Conservation (phyloP, 2,797 vertebrate species). For the Phoebastria nigripes region DNA sequence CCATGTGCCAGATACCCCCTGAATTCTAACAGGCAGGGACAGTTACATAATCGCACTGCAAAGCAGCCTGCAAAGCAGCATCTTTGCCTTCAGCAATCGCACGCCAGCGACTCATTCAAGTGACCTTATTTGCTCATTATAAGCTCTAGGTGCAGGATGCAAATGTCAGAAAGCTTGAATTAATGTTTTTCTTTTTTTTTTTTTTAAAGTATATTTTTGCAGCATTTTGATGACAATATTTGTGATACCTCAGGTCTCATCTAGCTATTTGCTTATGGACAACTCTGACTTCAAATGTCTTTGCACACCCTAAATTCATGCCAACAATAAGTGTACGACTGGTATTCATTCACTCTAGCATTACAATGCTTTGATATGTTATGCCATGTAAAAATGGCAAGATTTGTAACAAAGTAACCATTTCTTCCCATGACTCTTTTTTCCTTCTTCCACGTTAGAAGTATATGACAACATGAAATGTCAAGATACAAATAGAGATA, state of each 20-base stretch:
- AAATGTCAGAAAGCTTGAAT: constrained; percentile 66
- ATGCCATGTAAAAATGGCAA: background rate
- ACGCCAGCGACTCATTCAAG: constrained; percentile 61
- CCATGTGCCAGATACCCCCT: background rate
- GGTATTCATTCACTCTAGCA: background rate
- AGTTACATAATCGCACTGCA: constrained; percentile 68
- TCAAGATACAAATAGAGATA: background rate
- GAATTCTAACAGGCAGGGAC: constrained; percentile 47
- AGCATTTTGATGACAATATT: constrained; percentile 54
- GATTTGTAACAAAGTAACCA: background rate
- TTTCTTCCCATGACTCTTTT: background rate
- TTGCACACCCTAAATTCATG: background rate
- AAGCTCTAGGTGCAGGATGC: constrained; percentile 57
- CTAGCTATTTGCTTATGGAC: constrained; percentile 7
- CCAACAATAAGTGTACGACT: background rate
- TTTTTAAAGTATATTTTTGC: background rate
- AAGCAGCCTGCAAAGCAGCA: constrained; percentile 41
- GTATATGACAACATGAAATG: background rate
- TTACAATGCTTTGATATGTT: background rate
- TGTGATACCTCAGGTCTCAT: background rate
- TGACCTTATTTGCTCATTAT: constrained; percentile 75
- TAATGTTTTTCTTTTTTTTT: constrained; percentile 35
- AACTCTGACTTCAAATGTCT: background rate
- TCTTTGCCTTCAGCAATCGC: constrained; percentile 54
- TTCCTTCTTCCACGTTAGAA: background rate